These are phyloP conservation scores for Hipposideros larvatus DNA, from an alignment of 2,797 vertebrate species.

Conservation along the genomic window DNA sequence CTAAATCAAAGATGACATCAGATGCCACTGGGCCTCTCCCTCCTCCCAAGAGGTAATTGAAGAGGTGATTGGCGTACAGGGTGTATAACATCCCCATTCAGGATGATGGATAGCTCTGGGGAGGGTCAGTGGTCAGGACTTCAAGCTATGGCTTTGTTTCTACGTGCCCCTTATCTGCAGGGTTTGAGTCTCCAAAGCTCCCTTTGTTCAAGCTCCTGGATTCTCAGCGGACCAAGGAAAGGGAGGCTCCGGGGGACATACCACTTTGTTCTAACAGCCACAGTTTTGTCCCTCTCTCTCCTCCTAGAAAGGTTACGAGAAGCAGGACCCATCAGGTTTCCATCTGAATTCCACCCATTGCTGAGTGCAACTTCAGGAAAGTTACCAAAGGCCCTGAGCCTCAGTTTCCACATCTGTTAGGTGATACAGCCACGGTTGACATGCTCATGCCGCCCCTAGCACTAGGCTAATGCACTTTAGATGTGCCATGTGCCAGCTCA, in stretches of 20 bases:
- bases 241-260: neutral
- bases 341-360: neutral
- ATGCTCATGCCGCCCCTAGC: too few species aligned
- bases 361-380: neutral
- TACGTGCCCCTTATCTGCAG: slow-evolving; percentile 8
- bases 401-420: neutral
- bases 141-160: slow-evolving; percentile 77
- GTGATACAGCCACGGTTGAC: neutral
- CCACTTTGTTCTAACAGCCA: fast-evolving
- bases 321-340: neutral
- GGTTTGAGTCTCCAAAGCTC: neutral
- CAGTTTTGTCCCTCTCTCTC: fast-evolving
- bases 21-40: slow-evolving; percentile 82
- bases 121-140: slow-evolving; percentile 79
- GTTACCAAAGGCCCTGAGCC: neutral
- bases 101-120: slow-evolving; percentile 80
- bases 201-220: neutral
- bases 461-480: fast-evolving
- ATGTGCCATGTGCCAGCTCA: fast-evolving
- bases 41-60: slow-evolving; percentile 84
- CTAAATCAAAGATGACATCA: slow-evolving; percentile 87
- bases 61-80: slow-evolving; percentile 82
- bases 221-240: neutral
- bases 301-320: neutral
- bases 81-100: slow-evolving; percentile 82